These are phyloP conservation scores for Silvanus unidentatus DNA, from an alignment of 2,888 invertebrate genomes.

Conservation along the genomic window DNA sequence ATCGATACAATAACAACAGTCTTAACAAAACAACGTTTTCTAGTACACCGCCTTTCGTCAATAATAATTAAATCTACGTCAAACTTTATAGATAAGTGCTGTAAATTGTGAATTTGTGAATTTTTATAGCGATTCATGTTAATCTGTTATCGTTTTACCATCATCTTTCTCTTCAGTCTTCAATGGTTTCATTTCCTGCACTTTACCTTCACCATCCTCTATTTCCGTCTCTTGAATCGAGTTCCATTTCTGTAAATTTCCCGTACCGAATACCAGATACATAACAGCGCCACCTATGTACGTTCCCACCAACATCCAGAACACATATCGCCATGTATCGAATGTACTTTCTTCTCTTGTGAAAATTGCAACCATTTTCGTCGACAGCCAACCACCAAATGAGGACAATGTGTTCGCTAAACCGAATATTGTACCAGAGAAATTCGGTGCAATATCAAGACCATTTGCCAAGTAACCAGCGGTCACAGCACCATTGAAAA, in stretches of 20 bases:
- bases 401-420: slow-evolving; percentile 83
- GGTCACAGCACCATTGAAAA: slow-evolving; percentile 80
- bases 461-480: slow-evolving; percentile 83
- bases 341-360: slow-evolving; percentile 69
- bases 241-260: slow-evolving; percentile 59
- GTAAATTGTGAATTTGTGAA: too few species aligned
- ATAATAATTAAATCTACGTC: too few species aligned
- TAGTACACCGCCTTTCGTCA: too few species aligned
- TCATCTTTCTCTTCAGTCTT: slow-evolving; percentile 14
- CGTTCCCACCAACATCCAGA: slow-evolving; percentile 69
- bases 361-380: slow-evolving; percentile 72
- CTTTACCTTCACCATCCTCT: slow-evolving; percentile 16
- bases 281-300: slow-evolving; percentile 62
- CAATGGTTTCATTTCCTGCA: slow-evolving; percentile 40
- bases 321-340: slow-evolving; percentile 74
- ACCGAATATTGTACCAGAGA: slow-evolving; percentile 83
- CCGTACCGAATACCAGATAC: slow-evolving; percentile 61
- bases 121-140: too few species aligned
- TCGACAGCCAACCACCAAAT: slow-evolving; percentile 74
- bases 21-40: too few species aligned
- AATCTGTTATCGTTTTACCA: too few species aligned
- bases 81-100: too few species aligned
- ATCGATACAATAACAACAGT: too few species aligned
- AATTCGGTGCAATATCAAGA: slow-evolving; percentile 82
- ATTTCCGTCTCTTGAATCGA: slow-evolving; percentile 25